These are phyloP conservation scores for Opisthocomus hoazin DNA, from an alignment of 2,113 vertebrate genomes.

Conservation along the genomic window DNA sequence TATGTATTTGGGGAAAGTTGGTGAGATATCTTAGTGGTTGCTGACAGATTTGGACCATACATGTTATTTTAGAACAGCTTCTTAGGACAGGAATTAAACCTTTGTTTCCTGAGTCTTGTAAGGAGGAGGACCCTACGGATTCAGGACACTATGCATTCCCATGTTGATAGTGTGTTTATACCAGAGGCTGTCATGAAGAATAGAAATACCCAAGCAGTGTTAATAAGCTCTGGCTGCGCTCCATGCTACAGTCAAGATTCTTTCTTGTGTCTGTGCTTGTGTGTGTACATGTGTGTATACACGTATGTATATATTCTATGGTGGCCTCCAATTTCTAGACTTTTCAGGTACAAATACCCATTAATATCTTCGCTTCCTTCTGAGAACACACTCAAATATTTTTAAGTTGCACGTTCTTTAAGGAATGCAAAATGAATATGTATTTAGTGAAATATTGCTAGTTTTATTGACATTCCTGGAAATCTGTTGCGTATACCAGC, in stretches of 20 bases:
- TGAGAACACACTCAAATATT: not conserved
- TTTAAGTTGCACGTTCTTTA: not conserved
- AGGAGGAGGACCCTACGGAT: not conserved
- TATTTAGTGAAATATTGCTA: not conserved
- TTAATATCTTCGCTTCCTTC: not conserved
- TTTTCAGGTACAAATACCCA: not conserved
- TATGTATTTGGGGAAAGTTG: not conserved
- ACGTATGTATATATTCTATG: not conserved
- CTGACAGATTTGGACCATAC: not conserved
- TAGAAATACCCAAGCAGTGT: not conserved
- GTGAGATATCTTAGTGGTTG: not conserved
- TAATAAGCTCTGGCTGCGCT: not conserved
- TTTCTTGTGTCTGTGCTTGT: not conserved
- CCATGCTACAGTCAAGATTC: not conserved
- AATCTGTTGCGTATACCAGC: not conserved
- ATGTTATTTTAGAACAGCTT: not conserved
- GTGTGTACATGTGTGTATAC: not conserved
- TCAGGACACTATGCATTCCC: rapidly evolving
- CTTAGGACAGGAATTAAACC: not conserved
- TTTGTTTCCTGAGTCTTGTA: not conserved
- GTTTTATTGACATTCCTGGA: not conserved
- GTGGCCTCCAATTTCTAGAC: not conserved
- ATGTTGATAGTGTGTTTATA: not conserved
- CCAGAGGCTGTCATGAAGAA: not conserved
- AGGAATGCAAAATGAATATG: not conserved